A percentile compares a stretch with the other conserved stretches of the same genome.
Conservation (phyloP, 2,113 vertebrate species). For the Sterna hirundo region DNA sequence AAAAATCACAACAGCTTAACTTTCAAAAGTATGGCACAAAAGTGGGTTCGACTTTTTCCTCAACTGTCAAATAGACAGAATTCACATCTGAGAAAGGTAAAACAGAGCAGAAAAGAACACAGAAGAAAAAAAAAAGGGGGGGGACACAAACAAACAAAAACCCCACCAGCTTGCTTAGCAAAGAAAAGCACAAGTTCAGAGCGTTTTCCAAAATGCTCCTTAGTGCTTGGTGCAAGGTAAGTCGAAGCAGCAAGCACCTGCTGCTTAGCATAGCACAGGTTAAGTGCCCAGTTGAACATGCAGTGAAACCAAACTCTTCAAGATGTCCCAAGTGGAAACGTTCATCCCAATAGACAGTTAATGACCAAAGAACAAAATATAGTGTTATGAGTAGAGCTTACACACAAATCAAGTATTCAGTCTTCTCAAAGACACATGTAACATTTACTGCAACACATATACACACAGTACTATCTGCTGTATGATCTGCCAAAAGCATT, state of each 20-base stretch:
- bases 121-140: accelerated
- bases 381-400: neutral
- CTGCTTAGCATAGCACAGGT: neutral
- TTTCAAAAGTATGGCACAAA: neutral
- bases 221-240: neutral
- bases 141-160: neutral
- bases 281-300: neutral
- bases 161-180: neutral
- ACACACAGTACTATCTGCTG: neutral
- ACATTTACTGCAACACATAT: neutral
- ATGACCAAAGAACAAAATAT: neutral
- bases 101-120: neutral
- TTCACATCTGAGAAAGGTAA: neutral
- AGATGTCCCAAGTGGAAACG: neutral
- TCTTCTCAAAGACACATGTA: neutral
- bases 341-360: neutral
- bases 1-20: neutral
- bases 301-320: neutral
- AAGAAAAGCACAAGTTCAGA: neutral
- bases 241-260: neutral
- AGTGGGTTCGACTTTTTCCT: neutral
- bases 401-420: neutral
- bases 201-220: neutral
- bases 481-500: neutral
- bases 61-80: neutral